A percentile compares a stretch with the other conserved stretches of the same genome.
Conservation (phyloP, 2,888 invertebrate species). For the Celastrina argiolus region DNA sequence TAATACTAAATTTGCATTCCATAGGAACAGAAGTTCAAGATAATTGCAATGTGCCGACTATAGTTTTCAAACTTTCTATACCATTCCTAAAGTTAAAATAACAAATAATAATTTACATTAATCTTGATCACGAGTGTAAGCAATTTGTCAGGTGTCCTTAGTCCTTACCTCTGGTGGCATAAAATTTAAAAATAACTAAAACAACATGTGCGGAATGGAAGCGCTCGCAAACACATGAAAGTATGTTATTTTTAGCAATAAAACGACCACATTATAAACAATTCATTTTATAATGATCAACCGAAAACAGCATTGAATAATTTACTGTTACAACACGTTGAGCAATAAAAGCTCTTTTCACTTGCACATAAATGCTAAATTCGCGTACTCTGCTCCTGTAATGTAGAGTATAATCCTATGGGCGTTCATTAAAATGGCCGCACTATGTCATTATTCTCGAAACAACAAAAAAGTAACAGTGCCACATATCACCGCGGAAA, state of each 20-base stretch:
- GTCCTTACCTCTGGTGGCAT: too few species aligned
- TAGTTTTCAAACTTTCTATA: neutral
- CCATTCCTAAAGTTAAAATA: neutral
- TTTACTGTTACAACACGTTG: neutral
- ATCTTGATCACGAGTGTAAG: neutral
- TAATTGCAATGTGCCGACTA: too few species aligned
- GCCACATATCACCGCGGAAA: constrained; percentile 71
- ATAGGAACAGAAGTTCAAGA: too few species aligned
- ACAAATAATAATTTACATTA: neutral
- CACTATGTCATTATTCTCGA: constrained; percentile 71
- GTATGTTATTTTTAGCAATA: constrained; percentile 9
- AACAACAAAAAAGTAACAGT: constrained; percentile 68
- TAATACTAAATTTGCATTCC: too few species aligned
- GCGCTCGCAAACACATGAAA: constrained; percentile 7
- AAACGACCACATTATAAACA: neutral
- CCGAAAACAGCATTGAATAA: neutral
- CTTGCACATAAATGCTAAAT: constrained; percentile 11
- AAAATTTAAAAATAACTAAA: neutral
- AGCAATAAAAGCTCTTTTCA: neutral
- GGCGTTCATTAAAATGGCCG: constrained; percentile 68
- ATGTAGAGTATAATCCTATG: constrained; percentile 33
- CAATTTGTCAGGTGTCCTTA: constrained; percentile 5
- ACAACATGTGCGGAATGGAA: neutral
- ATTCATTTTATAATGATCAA: constrained; percentile 16
- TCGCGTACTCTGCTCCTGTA: constrained; percentile 12